Conservation (phyloP, 2,113 vertebrate species). For the Podarcis cretensis region DNA sequence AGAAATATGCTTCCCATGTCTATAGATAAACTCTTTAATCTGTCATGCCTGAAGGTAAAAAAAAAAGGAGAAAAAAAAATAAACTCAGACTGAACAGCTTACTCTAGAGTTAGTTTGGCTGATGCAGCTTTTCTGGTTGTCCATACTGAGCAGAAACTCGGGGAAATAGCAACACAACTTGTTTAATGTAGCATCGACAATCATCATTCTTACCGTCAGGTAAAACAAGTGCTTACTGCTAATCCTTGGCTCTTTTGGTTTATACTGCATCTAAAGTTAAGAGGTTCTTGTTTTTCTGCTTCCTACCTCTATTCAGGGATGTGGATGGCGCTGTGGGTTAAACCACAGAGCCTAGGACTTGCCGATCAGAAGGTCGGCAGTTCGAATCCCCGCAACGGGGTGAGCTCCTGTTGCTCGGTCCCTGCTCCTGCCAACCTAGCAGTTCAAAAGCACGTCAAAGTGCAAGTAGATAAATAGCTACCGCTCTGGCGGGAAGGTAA, state of each 20-base stretch:
- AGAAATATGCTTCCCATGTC: slow-evolving; percentile 45
- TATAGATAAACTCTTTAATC: slow-evolving; percentile 56
- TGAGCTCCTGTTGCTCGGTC: too few relatives aligned
- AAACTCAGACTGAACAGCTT: slow-evolving; percentile 57
- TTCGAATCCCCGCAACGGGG: too few relatives aligned
- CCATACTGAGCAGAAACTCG: slow-evolving; percentile 41
- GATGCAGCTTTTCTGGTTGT: slow-evolving; percentile 51
- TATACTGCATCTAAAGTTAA: slow-evolving; percentile 30
- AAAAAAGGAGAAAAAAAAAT: slow-evolving; percentile 9
- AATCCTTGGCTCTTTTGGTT: slow-evolving; percentile 33
- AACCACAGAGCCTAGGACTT: too few relatives aligned
- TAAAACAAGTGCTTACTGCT: neutral
- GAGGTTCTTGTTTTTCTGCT: neutral
- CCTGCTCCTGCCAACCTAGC: too few relatives aligned
- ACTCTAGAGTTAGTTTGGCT: slow-evolving; percentile 60
- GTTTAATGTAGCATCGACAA: slow-evolving; percentile 49
- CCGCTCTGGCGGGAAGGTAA: too few relatives aligned
- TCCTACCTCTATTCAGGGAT: neutral
- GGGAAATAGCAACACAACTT: slow-evolving; percentile 31
- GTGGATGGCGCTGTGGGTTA: too few relatives aligned
- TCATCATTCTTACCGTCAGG: slow-evolving; percentile 23
- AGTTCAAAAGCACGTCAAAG: too few relatives aligned
- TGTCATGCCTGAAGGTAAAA: slow-evolving; percentile 63
- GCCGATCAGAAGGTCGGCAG: too few relatives aligned
- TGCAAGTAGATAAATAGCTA: too few relatives aligned